phyloP scores from a whole-genome alignment of 2,888 invertebrate genomes.

The Zaprionus lineosus region DNA sequence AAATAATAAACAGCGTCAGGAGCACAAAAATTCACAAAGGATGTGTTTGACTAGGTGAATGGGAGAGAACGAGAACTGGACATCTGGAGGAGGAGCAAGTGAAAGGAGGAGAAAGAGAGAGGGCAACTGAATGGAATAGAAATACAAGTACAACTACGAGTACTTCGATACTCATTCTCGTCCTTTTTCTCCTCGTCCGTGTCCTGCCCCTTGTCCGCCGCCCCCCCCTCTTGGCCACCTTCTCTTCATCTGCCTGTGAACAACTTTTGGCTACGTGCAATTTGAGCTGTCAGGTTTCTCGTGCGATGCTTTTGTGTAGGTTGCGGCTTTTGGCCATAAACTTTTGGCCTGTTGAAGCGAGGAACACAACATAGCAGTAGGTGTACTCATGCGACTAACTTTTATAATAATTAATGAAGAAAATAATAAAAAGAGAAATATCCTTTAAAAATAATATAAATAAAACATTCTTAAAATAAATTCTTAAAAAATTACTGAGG shows the following conservation, averaged over 20 bases:
- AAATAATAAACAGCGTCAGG: constrained; percentile 70
- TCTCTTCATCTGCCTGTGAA: too few relatives aligned
- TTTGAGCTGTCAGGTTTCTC: constrained; percentile 66
- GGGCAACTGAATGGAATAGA: too few relatives aligned
- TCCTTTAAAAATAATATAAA: too few relatives aligned
- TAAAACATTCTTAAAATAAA: too few relatives aligned
- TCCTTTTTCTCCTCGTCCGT: too few relatives aligned
- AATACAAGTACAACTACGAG: constrained; percentile 28
- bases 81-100: constrained; percentile 19
- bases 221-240: too few relatives aligned
- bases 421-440: too few relatives aligned
- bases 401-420: too few relatives aligned
- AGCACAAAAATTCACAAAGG: constrained; percentile 62
- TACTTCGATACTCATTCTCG: too few relatives aligned
- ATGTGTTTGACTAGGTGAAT: constrained; percentile 11
- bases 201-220: too few relatives aligned
- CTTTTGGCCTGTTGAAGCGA: constrained; percentile 65
- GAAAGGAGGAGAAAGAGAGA: constrained; percentile 36
- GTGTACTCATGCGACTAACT: constrained; percentile 41
- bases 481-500: constrained; percentile 2
- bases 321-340: constrained; percentile 70
- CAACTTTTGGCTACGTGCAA: constrained; percentile 73
- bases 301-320: constrained; percentile 43
- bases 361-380: constrained; percentile 34
- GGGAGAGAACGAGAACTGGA: too few relatives aligned